Conservation (phyloP, 2,113 vertebrate species). For the Labeo catla region DNA sequence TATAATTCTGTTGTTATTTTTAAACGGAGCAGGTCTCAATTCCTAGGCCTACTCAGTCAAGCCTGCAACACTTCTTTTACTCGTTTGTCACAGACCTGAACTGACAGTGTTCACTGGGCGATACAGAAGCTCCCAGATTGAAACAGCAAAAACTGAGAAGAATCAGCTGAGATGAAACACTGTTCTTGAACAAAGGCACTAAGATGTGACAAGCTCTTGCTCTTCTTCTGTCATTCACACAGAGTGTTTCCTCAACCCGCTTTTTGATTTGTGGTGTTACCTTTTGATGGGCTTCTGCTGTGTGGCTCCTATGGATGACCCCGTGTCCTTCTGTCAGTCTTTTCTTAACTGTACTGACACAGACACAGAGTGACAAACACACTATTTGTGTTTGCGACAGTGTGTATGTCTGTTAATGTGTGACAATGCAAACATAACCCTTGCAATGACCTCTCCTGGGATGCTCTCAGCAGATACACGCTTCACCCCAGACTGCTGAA, state of each 20-base stretch:
- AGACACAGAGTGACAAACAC: slow-evolving; percentile 42
- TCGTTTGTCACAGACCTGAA: slow-evolving; percentile 22
- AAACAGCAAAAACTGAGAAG: slow-evolving; percentile 21
- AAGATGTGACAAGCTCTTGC: slow-evolving; percentile 44
- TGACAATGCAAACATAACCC: slow-evolving; percentile 3
- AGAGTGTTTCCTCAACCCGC: slow-evolving; percentile 13
- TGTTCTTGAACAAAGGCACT: slow-evolving; percentile 35
- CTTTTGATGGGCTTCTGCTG: slow-evolving; percentile 4
- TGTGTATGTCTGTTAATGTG: slow-evolving; percentile 45
- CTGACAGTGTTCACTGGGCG: background rate
- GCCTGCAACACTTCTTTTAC: background rate
- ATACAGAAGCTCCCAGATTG: background rate
- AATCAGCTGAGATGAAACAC: slow-evolving; percentile 21
- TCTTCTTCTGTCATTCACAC: slow-evolving; percentile 46
- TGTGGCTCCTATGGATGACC: background rate
- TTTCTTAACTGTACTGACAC: slow-evolving; percentile 11
- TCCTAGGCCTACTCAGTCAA: background rate
- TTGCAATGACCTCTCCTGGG: slow-evolving; percentile 20
- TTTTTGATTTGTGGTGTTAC: slow-evolving; percentile 6
- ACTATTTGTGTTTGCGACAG: slow-evolving; percentile 24
- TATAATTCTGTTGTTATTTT: background rate
- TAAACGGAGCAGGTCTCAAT: background rate
- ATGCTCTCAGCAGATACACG: slow-evolving; percentile 23
- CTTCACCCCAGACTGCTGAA: slow-evolving; percentile 30
- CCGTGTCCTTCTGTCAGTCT: slow-evolving; percentile 1